Evolutionary conservation across 2,113 vertebrate species (phyloP).

Genomic region (Emydocephalus ijimae): DNA sequence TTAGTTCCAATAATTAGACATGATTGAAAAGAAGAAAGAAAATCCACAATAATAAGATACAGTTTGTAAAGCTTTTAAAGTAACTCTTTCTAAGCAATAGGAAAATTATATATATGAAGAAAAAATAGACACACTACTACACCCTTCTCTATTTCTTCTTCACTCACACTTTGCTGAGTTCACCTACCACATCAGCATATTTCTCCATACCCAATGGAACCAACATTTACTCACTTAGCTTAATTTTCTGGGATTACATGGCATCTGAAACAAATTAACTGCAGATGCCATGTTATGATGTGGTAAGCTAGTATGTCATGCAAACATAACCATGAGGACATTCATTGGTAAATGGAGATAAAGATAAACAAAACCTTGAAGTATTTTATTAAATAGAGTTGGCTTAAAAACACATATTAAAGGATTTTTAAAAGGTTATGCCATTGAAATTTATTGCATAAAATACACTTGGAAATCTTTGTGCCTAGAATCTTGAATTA

Average conservation of each 20-base stretch:
- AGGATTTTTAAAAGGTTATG: not conserved
- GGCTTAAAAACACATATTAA: constrained; percentile 20
- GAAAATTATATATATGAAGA: not conserved
- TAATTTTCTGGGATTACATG: not conserved
- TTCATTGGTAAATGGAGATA: not conserved
- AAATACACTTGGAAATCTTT: constrained; percentile 39
- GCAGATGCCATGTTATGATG: not conserved
- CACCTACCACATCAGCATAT: not conserved
- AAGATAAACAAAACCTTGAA: not conserved
- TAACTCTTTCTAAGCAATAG: not conserved
- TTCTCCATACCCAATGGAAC: not conserved
- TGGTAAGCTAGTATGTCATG: not conserved
- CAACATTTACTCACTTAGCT: too few relatives aligned
- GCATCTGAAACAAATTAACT: not conserved
- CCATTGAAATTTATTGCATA: constrained; percentile 34
- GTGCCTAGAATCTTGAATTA: not conserved
- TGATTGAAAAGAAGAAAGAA: not conserved
- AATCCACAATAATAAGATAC: not conserved
- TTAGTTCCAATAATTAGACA: not conserved
- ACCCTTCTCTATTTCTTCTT: not conserved
- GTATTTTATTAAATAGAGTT: not conserved
- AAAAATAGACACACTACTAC: not conserved
- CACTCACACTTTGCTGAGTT: not conserved
- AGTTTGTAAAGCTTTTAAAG: not conserved
- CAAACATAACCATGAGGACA: not conserved